Percentiles rank a stretch among this genome's conserved stretches.
phyloP scores from a whole-genome alignment of 2,797 vertebrate genomes.

The Sardinella longiceps region DNA sequence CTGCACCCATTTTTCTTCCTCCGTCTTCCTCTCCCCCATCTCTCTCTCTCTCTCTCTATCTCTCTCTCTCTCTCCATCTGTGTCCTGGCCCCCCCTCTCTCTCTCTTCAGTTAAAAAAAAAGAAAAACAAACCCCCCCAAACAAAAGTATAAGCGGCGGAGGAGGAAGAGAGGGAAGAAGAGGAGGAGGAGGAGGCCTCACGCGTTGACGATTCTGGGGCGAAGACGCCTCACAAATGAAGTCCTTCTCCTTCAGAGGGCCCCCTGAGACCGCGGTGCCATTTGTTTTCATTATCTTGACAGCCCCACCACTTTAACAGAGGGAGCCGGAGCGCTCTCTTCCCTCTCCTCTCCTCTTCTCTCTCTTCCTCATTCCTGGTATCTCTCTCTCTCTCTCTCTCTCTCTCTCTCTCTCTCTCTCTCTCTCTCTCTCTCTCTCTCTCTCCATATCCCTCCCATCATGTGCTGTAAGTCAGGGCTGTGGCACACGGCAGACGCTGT shows the following conservation, averaged over 20 bases:
- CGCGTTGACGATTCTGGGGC: constrained; percentile 4
- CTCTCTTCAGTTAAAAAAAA: neutral
- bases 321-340: constrained; percentile 48
- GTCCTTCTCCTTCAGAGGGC: constrained; percentile 52
- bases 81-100: neutral
- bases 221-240: constrained; percentile 42
- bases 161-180: neutral
- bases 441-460: neutral
- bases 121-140: too few species aligned
- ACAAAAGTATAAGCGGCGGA: neutral
- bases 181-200: neutral
- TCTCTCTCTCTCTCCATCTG: neutral
- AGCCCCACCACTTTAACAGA: constrained; percentile 70
- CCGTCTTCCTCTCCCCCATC: neutral
- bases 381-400: neutral
- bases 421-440: neutral
- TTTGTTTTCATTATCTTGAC: constrained; percentile 85
- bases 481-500: neutral
- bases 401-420: neutral
- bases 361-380: neutral
- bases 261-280: constrained; percentile 71
- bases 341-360: constrained; percentile 43
- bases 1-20: constrained; percentile 48
- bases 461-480: neutral
- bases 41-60: constrained; percentile 28